These are phyloP conservation scores for Bombyx huttoni DNA, from an alignment of 2,888 invertebrate species.

Conservation along the genomic window DNA sequence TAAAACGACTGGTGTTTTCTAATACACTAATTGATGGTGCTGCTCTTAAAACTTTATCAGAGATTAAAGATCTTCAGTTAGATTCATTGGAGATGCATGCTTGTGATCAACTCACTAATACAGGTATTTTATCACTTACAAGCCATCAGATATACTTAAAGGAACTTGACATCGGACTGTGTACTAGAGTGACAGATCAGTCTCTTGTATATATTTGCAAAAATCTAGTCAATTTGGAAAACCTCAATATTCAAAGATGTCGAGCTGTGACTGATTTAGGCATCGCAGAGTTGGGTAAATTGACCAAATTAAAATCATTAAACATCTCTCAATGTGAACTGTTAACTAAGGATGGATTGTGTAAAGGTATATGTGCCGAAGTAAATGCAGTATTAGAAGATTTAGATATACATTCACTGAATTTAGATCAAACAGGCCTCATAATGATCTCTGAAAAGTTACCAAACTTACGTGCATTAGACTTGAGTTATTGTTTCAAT, in stretches of 20 bases:
- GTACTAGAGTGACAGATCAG: constrained; percentile 76
- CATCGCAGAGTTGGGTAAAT: constrained; percentile 61
- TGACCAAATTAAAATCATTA: constrained; percentile 69
- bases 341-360: constrained; percentile 74
- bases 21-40: constrained; percentile 78
- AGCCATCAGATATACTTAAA: constrained; percentile 67
- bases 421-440: constrained; percentile 75
- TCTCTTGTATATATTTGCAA: constrained; percentile 74
- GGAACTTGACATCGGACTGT: constrained; percentile 75
- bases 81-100: constrained; percentile 62
- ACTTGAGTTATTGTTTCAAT: constrained; percentile 78
- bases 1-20: constrained; percentile 76
- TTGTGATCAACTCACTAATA: constrained; percentile 76
- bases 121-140: constrained; percentile 69
- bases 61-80: constrained; percentile 64
- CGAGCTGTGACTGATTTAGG: constrained; percentile 76
- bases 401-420: constrained; percentile 72
- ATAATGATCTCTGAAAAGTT: constrained; percentile 73
- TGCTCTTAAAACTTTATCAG: constrained; percentile 69
- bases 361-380: constrained; percentile 70
- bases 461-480: constrained; percentile 70
- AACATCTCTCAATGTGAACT: constrained; percentile 79
- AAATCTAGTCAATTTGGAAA: constrained; percentile 69
- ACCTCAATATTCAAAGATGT: constrained; percentile 76
- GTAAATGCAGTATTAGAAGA: constrained; percentile 61